Evolutionary conservation across 2,888 invertebrate species (phyloP).

Genomic region (Blomia tropicalis): DNA sequence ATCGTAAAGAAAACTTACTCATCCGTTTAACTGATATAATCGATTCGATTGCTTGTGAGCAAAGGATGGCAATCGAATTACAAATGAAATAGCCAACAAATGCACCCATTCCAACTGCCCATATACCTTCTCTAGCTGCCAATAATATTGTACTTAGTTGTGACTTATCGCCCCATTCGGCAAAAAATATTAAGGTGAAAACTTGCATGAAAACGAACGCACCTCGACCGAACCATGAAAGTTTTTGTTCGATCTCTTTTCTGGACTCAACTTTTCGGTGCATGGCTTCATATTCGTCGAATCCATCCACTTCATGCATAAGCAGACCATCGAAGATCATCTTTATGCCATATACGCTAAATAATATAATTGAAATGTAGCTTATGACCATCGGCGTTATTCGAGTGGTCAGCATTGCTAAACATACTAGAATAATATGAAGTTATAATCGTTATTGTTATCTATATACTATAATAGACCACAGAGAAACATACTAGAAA

Average conservation of each 20-base stretch:
- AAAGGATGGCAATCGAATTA: conserved; percentile 89
- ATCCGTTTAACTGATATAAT: conserved; percentile 93
- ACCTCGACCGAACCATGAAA: background rate
- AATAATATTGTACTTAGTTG: conserved; percentile 93
- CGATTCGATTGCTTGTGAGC: conserved; percentile 88
- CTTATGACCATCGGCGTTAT: conserved; percentile 85
- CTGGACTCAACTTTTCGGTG: conserved; percentile 81
- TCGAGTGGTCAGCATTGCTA: conserved; percentile 83
- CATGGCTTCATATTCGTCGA: conserved; percentile 92
- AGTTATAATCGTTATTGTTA: background rate
- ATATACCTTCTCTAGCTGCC: conserved; percentile 83
- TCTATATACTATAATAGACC: too few relatives aligned
- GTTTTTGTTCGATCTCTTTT: too few relatives aligned
- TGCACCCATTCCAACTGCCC: conserved; percentile 85
- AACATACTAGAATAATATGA: background rate
- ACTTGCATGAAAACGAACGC: conserved; percentile 66
- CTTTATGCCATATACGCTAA: conserved; percentile 90
- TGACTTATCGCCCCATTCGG: conserved; percentile 98
- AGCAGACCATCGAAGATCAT: conserved; percentile 76
- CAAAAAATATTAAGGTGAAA: conserved; percentile 87
- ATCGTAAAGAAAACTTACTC: conserved; percentile 51
- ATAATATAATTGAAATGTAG: conserved; percentile 82
- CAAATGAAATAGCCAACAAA: conserved; percentile 84
- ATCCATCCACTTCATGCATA: conserved; percentile 53
- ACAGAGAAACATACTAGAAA: conserved; percentile 49